These are phyloP conservation scores for Schizothorax lantsangensis DNA, from an alignment of 2,797 vertebrate species.

Conservation along the genomic window DNA sequence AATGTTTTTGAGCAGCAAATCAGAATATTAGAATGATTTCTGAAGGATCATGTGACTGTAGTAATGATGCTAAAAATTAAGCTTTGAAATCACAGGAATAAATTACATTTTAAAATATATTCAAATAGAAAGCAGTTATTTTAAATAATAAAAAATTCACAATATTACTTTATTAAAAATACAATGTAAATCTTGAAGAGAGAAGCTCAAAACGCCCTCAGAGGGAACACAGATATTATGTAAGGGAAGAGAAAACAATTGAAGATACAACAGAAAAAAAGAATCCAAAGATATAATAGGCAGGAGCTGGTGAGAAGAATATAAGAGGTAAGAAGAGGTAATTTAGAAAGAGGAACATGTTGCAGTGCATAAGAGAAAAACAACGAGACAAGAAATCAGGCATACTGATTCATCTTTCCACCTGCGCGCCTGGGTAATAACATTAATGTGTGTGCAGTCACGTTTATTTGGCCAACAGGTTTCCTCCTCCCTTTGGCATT, in stretches of 20 bases:
- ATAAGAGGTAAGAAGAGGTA: slow-evolving; percentile 40
- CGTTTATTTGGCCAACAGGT: slow-evolving; percentile 61
- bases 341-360: slow-evolving; percentile 50
- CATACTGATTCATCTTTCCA: slow-evolving; percentile 60
- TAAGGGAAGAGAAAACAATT: slow-evolving; percentile 24
- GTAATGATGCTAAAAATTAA: too few species aligned
- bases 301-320: slow-evolving; percentile 48
- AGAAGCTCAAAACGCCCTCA: background rate
- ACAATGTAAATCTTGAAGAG: too few species aligned
- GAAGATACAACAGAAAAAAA: slow-evolving; percentile 23
- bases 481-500: slow-evolving; percentile 45
- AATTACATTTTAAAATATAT: too few species aligned
- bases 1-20: too few species aligned
- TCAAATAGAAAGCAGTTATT: too few species aligned
- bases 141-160: too few species aligned
- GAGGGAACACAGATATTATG: slow-evolving; percentile 5
- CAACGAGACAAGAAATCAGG: slow-evolving; percentile 63
- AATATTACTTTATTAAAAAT: too few species aligned
- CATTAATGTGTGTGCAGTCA: slow-evolving; percentile 61
- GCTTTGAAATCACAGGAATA: too few species aligned
- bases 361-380: slow-evolving; percentile 37
- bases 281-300: background rate
- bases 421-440: slow-evolving; percentile 54
- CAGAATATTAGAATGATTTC: too few species aligned
- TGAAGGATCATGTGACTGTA: too few species aligned